phyloP scores from a whole-genome alignment of 2,113 vertebrate genomes.

The Engraulis encrasicolus region DNA sequence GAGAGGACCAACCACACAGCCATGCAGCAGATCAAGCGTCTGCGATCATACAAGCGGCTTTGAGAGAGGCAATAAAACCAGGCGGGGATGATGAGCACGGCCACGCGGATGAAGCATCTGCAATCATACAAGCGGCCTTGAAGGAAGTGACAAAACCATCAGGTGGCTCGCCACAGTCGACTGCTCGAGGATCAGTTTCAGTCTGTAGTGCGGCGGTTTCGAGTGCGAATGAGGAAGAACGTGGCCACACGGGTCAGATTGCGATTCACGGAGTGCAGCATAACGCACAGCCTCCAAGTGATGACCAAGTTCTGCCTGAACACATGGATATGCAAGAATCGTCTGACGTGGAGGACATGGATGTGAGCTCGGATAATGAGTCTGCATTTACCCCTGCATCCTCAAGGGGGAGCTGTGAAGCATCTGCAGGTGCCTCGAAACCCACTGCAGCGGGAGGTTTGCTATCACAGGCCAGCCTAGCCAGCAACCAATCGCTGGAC shows the following conservation, averaged over 20 bases:
- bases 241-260: neutral
- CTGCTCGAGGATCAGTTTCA: no score
- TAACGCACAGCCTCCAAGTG: neutral
- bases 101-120: slow-evolving; percentile 48
- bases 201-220: no score
- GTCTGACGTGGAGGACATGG: neutral
- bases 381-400: neutral
- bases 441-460: neutral
- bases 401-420: neutral
- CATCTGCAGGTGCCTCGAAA: neutral
- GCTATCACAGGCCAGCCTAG: neutral
- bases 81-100: slow-evolving; percentile 56
- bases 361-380: neutral
- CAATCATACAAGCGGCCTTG: slow-evolving; percentile 52
- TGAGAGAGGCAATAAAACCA: slow-evolving; percentile 53
- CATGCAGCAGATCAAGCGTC: no score
- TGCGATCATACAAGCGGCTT: slow-evolving; percentile 45
- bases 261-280: neutral
- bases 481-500: slow-evolving; percentile 65
- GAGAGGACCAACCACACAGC: no score
- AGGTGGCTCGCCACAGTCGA: neutral
- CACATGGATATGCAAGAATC: neutral
- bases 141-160: slow-evolving; percentile 50
- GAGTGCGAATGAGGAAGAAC: no score
- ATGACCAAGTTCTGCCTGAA: neutral